Conservation (phyloP, 2,888 invertebrate genomes). For the Timema cristinae region DNA sequence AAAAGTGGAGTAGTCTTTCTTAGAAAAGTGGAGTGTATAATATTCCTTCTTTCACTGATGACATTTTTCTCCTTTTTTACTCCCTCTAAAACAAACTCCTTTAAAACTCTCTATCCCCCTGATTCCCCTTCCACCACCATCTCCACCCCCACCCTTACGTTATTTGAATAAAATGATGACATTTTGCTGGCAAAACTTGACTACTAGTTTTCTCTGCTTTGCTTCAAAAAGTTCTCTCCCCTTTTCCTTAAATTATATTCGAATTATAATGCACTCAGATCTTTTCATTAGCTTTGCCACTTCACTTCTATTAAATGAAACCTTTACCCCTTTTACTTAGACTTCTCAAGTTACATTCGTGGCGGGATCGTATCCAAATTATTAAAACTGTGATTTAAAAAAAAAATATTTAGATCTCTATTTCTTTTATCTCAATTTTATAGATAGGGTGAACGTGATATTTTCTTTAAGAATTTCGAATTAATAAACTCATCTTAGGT, state of each 20-base stretch:
- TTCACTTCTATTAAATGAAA: background rate
- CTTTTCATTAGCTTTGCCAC: conserved; percentile 27
- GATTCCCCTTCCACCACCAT: too few relatives aligned
- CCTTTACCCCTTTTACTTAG: too few relatives aligned
- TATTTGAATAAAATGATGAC: conserved; percentile 15
- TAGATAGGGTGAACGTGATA: too few relatives aligned
- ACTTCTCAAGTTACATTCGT: too few relatives aligned
- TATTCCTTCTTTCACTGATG: background rate
- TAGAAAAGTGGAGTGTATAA: conserved; percentile 4
- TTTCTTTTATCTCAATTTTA: too few relatives aligned
- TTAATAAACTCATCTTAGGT: too few relatives aligned
- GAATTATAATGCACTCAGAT: conserved; percentile 29
- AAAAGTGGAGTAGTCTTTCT: background rate
- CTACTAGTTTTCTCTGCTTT: conserved; percentile 10
- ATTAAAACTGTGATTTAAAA: too few relatives aligned
- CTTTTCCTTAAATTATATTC: conserved; percentile 20
- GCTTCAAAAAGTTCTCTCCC: conserved; percentile 4
- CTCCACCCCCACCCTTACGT: background rate
- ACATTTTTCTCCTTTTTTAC: background rate
- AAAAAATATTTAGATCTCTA: too few relatives aligned
- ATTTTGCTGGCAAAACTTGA: conserved; percentile 13
- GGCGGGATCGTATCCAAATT: too few relatives aligned
- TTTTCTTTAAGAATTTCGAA: too few relatives aligned
- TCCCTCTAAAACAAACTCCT: conserved; percentile 15
- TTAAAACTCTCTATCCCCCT: background rate